phyloP scores from a whole-genome alignment of 2,888 invertebrate species.

The Tubulanus polymorphus region DNA sequence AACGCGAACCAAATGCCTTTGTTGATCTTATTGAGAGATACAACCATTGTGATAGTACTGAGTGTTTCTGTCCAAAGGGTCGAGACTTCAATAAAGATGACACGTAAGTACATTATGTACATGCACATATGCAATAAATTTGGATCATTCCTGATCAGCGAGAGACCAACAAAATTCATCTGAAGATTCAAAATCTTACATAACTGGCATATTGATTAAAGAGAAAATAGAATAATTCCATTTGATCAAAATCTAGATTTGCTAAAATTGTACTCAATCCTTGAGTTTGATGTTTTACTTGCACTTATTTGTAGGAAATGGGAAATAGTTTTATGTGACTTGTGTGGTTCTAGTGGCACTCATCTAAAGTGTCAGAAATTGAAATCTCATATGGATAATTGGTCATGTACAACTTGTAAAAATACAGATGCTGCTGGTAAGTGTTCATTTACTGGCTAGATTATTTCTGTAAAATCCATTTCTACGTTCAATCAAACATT shows the following conservation, averaged over 20 bases:
- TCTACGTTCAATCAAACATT: too few relatives aligned
- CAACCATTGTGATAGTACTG: constrained; percentile 60
- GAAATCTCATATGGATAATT: constrained; percentile 48
- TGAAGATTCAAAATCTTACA: too few relatives aligned
- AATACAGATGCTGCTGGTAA: too few relatives aligned
- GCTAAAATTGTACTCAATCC: not conserved
- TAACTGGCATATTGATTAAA: too few relatives aligned
- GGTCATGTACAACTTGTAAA: constrained; percentile 58
- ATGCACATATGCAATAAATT: too few relatives aligned
- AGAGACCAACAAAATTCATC: too few relatives aligned
- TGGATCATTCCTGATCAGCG: too few relatives aligned
- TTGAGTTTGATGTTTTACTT: not conserved
- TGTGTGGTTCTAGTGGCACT: constrained; percentile 60
- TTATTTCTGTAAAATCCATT: too few relatives aligned
- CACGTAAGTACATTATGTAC: constrained; percentile 26
- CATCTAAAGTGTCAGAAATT: constrained; percentile 58
- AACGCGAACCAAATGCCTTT: constrained; percentile 71
- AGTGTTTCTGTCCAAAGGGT: constrained; percentile 64
- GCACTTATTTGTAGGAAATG: constrained; percentile 52
- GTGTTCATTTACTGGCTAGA: too few relatives aligned
- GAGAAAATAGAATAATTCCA: too few relatives aligned
- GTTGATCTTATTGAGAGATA: constrained; percentile 66
- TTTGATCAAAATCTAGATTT: too few relatives aligned
- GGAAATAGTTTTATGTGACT: constrained; percentile 58
- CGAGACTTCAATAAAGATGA: constrained; percentile 51